Base-by-base conservation (phyloP, 1,140 invertebrate species). In the Medauroidea extradentata region DNA sequence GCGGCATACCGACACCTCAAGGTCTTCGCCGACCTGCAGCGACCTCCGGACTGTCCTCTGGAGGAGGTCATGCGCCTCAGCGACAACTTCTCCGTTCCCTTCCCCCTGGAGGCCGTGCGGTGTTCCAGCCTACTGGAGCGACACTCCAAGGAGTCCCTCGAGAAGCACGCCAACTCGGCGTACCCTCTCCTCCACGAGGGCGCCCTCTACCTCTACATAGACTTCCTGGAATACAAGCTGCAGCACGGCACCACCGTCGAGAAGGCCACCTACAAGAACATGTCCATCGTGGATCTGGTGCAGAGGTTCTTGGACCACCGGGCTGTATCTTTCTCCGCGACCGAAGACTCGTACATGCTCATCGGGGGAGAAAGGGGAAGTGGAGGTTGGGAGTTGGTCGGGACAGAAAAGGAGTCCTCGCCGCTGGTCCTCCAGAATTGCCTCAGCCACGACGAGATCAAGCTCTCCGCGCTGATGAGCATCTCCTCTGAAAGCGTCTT, bases 401-500 rank as follows among this genome's bases (percentile, higher is more conserved):
- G 82, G 8, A 81, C 72, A 0, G 61, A 59, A 46, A 14, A 63
- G 4, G 78, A 79, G 56, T 71, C 69, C 44, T 65, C 71, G 29
- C 76, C 76, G 1, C 61, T 86, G 9, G n/a, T 52, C 5, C 53
- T 67, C 1, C 25, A 53, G 41, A 60, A 65, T 23, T 67, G 79
- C 66, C 65, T 83, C 54, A 77, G 81, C 55, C 79, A 85, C 67
- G 78, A 84, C 55, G 82, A 84, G 67, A 80, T 84, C 50, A 83
- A 80, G 67, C 62, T 86, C 2, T 83, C 84, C 0, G 79, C 84
- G 0, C 72, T 85, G 66, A 73, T 86, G 16, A 78, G 77, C 16
- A 72, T 85, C 5, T 84, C 83, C 5, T 84, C 83, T 0, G 74
- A 78, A 53, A 81, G 81, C 1, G 81, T 80, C 63, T 86, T 85